phyloP scores from a whole-genome alignment of 2,113 vertebrate species.

The Glaucomys volans region DNA sequence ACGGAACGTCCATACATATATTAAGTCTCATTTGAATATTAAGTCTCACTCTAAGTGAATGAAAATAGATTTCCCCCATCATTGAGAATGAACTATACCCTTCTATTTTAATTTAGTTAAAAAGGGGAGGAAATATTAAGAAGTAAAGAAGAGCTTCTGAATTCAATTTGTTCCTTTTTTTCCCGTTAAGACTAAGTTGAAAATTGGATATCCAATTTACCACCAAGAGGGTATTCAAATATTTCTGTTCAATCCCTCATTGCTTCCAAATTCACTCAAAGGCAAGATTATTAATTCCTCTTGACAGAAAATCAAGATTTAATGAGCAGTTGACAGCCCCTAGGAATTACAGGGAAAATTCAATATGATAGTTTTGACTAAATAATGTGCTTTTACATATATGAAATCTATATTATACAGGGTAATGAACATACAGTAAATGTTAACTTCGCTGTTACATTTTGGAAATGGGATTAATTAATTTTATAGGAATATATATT shows the following conservation, averaged over 20 bases:
- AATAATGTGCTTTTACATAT: conserved; percentile 81
- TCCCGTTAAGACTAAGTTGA: conserved; percentile 79
- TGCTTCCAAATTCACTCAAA: conserved; percentile 90
- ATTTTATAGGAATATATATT: conserved; percentile 3
- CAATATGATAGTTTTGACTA: conserved; percentile 82
- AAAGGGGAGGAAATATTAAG: conserved; percentile 63
- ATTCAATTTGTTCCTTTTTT: conserved; percentile 82
- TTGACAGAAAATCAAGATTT: conserved; percentile 96
- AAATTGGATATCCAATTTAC: conserved; percentile 85
- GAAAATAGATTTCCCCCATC: conserved; percentile 56
- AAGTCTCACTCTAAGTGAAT: conserved; percentile 62
- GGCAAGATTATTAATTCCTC: conserved; percentile 92
- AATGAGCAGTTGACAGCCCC: conserved; percentile 91
- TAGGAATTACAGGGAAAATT: conserved; percentile 85
- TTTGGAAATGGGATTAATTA: conserved; percentile 66
- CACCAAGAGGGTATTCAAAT: conserved; percentile 85
- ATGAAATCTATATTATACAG: conserved; percentile 67
- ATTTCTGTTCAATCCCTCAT: conserved; percentile 84
- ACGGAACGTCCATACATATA: conserved; percentile 10
- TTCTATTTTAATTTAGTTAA: conserved; percentile 74
- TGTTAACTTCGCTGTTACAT: conserved; percentile 62
- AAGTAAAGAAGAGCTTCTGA: conserved; percentile 81
- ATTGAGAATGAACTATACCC: conserved; percentile 48
- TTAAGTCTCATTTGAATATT: not conserved
- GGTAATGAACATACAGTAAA: conserved; percentile 60